phyloP scores from a whole-genome alignment of 1,140 invertebrate genomes.

The Cephus cinctus region DNA sequence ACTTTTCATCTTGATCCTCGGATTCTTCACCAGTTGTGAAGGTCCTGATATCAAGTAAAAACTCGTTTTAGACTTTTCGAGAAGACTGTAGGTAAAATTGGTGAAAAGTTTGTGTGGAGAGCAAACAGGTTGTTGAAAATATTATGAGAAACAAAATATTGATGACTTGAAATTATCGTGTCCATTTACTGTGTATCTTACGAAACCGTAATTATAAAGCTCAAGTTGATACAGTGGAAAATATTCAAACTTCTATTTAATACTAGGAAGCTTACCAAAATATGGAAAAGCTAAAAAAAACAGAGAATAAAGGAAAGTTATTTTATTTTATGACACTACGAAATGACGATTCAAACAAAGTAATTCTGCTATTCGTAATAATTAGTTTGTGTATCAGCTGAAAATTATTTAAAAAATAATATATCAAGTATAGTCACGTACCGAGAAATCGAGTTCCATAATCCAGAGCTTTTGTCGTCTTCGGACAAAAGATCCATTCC shows the following conservation, averaged over 20 bases:
- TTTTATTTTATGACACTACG: background rate
- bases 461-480: slow-evolving; percentile 69
- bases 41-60: slow-evolving; percentile 58
- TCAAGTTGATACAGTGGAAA: no score
- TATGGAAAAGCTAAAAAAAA: slow-evolving; percentile 51
- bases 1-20: slow-evolving; percentile 77
- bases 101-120: no score
- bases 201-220: no score
- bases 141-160: no score
- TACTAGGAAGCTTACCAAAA: slow-evolving; percentile 48
- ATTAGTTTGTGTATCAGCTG: no score
- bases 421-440: slow-evolving; percentile 39
- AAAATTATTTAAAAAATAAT: slow-evolving; percentile 1
- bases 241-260: slow-evolving; percentile 29
- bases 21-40: slow-evolving; percentile 64
- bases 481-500: slow-evolving; percentile 83
- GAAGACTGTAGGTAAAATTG: no score
- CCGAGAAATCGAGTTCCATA: slow-evolving; percentile 95
- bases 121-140: no score
- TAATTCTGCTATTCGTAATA: no score
- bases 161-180: no score
- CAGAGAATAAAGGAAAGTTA: slow-evolving; percentile 41
- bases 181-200: no score
- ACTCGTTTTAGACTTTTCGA: no score
- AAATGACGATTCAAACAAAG: no score